A percentile compares a stretch with the other conserved stretches of the same genome.
Conservation (phyloP, 2,113 vertebrate genomes). For the Dasyprocta punctata region DNA sequence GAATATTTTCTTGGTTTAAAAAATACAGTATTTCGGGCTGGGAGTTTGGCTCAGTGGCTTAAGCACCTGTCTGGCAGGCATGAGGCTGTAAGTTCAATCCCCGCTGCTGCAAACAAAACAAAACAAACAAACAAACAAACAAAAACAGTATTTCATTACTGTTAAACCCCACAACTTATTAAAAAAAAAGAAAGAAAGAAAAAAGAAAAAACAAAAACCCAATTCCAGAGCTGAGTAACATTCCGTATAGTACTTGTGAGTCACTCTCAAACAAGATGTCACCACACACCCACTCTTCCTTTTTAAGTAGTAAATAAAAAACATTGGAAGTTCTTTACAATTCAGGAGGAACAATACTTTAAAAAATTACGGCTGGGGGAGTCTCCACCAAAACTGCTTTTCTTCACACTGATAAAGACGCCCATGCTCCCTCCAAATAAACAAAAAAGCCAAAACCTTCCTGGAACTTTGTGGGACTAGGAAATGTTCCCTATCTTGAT, state of each 20-base stretch:
- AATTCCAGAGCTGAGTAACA: not conserved
- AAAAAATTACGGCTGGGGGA: conserved; percentile 21
- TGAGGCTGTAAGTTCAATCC: too few relatives aligned
- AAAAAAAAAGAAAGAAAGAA: too few relatives aligned
- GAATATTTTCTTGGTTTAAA: not conserved
- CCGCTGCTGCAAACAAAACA: too few relatives aligned
- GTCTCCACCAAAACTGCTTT: not conserved
- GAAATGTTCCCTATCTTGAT: not conserved
- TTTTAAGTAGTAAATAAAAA: conserved; percentile 28
- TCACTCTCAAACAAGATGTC: conserved; percentile 43
- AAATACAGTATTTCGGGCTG: not conserved
- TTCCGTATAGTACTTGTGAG: conserved; percentile 7
- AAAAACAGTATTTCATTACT: not conserved
- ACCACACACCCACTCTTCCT: not conserved
- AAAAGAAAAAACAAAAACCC: conserved; percentile 27
- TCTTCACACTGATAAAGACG: not conserved
- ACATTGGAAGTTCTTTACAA: not conserved
- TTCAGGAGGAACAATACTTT: not conserved
- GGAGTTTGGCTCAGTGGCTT: too few relatives aligned
- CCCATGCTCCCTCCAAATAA: not conserved
- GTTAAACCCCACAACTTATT: not conserved
- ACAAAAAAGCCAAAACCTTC: conserved; percentile 6
- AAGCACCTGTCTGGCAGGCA: too few relatives aligned
- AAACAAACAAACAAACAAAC: too few relatives aligned
- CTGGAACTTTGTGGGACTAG: not conserved